A percentile compares a stretch with the other conserved stretches of the same genome.
Conservation (phyloP, 2,113 vertebrate genomes). For the Aviceda subcristata region DNA sequence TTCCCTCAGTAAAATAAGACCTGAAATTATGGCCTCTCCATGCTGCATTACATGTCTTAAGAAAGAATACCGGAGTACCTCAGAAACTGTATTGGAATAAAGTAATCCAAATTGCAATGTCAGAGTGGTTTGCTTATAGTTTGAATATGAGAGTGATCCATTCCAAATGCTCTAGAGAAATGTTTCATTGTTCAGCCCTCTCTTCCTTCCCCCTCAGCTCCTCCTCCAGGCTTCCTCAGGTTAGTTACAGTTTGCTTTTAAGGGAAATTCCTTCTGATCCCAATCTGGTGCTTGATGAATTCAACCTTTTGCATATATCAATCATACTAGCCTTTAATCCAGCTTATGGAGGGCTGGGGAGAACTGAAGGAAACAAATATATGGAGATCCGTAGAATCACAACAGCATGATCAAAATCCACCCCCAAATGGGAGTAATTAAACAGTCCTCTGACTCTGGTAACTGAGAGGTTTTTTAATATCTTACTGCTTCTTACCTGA, state of each 20-base stretch:
- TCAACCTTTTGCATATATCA: background rate
- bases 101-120: background rate
- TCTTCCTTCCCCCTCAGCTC: background rate
- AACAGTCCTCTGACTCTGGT: background rate
- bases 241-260: conserved; percentile 25
- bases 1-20: background rate
- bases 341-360: background rate
- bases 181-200: background rate
- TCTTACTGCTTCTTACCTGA: background rate
- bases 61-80: background rate
- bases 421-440: background rate
- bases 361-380: background rate
- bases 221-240: background rate
- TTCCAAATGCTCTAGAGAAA: background rate
- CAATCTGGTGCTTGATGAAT: background rate
- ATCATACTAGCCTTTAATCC: conserved; percentile 17
- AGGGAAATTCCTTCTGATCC: conserved; percentile 43
- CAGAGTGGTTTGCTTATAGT: background rate
- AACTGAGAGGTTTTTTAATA: background rate
- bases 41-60: background rate
- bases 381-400: background rate
- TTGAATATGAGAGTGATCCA: background rate
- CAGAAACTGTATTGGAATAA: background rate
- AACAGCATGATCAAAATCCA: background rate
- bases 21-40: background rate